phyloP scores from a whole-genome alignment of 2,888 invertebrate species.

The Cerceris rybyensis region DNA sequence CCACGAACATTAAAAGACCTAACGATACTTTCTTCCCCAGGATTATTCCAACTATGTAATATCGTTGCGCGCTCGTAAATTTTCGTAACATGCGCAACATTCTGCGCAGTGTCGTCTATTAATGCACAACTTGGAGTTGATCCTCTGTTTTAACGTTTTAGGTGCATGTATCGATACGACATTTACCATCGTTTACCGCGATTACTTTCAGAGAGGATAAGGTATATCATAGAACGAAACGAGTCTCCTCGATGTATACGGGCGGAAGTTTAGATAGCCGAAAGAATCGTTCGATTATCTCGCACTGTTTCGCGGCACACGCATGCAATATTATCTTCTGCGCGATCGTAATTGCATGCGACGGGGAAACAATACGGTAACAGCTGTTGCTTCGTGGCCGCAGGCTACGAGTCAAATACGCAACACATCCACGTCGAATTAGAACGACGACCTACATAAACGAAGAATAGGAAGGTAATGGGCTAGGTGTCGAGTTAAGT shows the following conservation, averaged over 20 bases:
- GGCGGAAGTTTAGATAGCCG: background rate
- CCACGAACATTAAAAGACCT: no score
- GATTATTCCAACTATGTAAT: no score
- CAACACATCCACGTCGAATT: constrained; percentile 57
- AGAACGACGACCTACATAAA: constrained; percentile 67
- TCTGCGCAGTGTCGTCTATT: no score
- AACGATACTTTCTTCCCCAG: no score
- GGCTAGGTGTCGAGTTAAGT: constrained; percentile 58
- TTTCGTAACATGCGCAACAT: no score
- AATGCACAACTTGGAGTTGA: no score
- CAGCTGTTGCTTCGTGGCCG: constrained; percentile 71
- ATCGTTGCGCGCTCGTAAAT: no score
- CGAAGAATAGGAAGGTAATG: constrained; percentile 63
- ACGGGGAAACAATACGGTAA: constrained; percentile 70
- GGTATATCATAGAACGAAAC: background rate
- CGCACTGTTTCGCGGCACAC: background rate
- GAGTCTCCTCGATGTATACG: background rate
- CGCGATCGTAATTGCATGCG: constrained; percentile 50
- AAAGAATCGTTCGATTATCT: background rate
- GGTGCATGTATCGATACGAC: no score
- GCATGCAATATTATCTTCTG: constrained; percentile 16
- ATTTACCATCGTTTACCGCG: no score
- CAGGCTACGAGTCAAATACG: constrained; percentile 38
- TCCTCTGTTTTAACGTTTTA: no score
- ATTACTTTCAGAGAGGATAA: no score